Evolutionary conservation across 2,797 vertebrate genomes (phyloP), one percentile per base, ranked within the genome.

Genomic region (Pipistrellus pygmaeus): DNA sequence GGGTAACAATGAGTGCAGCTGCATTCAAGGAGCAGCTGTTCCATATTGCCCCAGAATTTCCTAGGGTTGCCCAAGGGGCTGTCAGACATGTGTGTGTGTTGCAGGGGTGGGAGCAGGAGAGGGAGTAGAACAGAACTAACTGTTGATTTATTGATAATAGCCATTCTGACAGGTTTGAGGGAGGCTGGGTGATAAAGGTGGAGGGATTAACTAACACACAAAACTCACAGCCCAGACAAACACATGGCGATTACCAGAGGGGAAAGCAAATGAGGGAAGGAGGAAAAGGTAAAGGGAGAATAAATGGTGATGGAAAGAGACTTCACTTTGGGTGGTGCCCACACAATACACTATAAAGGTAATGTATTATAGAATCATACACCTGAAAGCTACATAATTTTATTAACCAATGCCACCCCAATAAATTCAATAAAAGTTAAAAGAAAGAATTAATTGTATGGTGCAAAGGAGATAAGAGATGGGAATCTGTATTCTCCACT

Each of bases 21-120:
- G 51, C 20, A 27, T 88, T 86, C 60, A 69, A 86, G 32, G 71
- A 80, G 53, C 72, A 80, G 53, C 72, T 69, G 71, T 12, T 95
- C n/a, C 55, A 51, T 38, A 20, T 9, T 6, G 12, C 44, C 21
- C 18, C 46, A 57, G 51, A 44, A 90, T 48, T 90, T 62, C 82
- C 69, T 44, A 57, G 44, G 41, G 51, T 13, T 78, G 82, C 62
- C 38, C 3, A 1, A 85, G 57, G 73, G 14, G 46, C 64, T 32
- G 4, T 41, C 85, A 48, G 1, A 14, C 30, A 6, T 35, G 48
- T 46, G 15, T 21, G 32, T 32, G 64, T 25, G 4, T 25, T 38
- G 51, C 21, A 55, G 20, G 30, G 20, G 20, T 76, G 23, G 20
- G 27, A 44, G 17, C 35, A 7, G 23, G 17, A 57, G 18, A 0